Evolutionary conservation across 2,888 invertebrate genomes (phyloP), one percentile per base, ranked within the genome.

Genomic region (Sinohyriopsis cumingii): DNA sequence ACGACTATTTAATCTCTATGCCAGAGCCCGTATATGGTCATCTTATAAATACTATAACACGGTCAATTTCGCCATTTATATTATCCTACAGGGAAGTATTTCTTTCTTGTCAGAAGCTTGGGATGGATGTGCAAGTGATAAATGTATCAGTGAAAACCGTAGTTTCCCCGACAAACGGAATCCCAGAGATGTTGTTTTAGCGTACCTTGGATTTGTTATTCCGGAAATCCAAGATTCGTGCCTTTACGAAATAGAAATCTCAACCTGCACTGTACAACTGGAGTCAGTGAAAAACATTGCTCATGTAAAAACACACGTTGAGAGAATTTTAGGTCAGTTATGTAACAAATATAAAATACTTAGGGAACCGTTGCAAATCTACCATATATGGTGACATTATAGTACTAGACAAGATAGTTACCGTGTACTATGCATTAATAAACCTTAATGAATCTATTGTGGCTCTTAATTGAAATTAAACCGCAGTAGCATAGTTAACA

Each of bases 21-120:
- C 81, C 20, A 68, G 75, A 24, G 70, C 74, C 20, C 60, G 76
- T 55, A 80, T 77, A n/a, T 83, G 69, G 69, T 77, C 80, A 20
- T 59, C 67, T 20, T 80, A 83, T 67, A 82, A 82, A 65, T 75
- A 75, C 61, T 73, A 77, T 55, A 76, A 82, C 66, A 80, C 83
- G 1, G 67, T 74, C 3, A 83, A 83, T 69, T 83, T 72, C 73
- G 60, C 83, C 24, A 80, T 82, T 57, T 81, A 78, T 1, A 82
- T 84, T 57, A 71, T 76, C 20, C 83, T 80, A 55, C 80, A 81
- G 62, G 82, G 82, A 55, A 55, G 54, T 25, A 25, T 22, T 33
- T 73, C 71, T 15, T 84, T 78, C 68, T 61, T 84, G 19, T 82
- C 81, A 20, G 69, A 75, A 56, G 80, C 67, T 22, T 84, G 77